Percentiles rank a stretch among this genome's conserved stretches.
Evolutionary conservation across 1,140 invertebrate genomes (phyloP).

Genomic region (Sarcophaga peregrina): DNA sequence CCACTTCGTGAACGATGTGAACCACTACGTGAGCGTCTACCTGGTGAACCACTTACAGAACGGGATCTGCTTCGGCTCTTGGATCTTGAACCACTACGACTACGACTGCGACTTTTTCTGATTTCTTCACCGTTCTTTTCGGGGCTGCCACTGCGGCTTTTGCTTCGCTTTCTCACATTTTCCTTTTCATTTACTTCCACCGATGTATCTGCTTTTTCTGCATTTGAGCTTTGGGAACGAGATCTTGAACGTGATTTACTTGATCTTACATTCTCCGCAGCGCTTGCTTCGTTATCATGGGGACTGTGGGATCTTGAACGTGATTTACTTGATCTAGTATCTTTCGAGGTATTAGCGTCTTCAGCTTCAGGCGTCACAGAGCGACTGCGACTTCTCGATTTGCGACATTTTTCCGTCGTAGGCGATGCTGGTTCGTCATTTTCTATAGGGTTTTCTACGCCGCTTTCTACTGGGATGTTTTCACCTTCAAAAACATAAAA

Average conservation of each 20-base stretch:
- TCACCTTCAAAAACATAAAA: conserved; percentile 24
- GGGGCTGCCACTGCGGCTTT: conserved; percentile 46
- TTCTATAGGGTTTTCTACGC: conserved; percentile 6
- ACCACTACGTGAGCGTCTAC: conserved; percentile 58
- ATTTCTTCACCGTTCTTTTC: conserved; percentile 21
- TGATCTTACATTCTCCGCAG: conserved; percentile 16
- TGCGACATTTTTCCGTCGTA: neutral
- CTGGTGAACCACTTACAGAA: conserved; percentile 53
- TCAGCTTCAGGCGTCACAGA: neutral
- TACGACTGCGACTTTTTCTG: conserved; percentile 51
- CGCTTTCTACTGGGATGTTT: neutral
- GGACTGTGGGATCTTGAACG: conserved; percentile 5
- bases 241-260: conserved; percentile 31
- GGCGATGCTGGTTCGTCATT: neutral
- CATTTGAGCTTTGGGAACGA: neutral
- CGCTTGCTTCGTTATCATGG: conserved; percentile 1
- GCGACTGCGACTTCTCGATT: conserved; percentile 35
- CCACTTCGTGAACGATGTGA: conserved; percentile 60
- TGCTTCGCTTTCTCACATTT: conserved; percentile 34
- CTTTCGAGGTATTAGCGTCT: conserved; percentile 22
- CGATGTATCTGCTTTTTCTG: conserved; percentile 4
- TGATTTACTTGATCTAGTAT: conserved; percentile 28
- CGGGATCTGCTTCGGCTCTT: conserved; percentile 37
- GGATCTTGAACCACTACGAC: conserved; percentile 58
- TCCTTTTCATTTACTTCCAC: conserved; percentile 6